Conservation (phyloP, 2,113 vertebrate genomes). For the Cephalopterus ornatus region DNA sequence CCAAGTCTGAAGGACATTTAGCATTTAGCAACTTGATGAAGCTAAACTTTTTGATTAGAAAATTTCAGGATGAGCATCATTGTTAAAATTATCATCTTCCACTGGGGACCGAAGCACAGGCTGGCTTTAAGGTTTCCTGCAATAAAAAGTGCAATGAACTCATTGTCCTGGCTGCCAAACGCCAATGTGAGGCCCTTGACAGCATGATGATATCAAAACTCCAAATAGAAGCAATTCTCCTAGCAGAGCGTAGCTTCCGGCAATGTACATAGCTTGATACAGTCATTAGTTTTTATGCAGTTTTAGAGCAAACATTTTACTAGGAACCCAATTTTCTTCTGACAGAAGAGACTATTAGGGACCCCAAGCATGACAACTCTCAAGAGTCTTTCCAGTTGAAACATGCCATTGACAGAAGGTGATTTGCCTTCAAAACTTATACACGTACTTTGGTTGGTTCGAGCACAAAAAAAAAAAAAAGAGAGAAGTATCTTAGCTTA, state of each 20-base stretch:
- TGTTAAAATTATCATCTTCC: constrained; percentile 38
- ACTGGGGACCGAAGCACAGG: not conserved
- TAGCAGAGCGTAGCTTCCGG: constrained; percentile 57
- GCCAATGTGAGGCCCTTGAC: constrained; percentile 26
- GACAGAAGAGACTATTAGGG: constrained; percentile 66
- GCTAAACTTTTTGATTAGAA: constrained; percentile 30
- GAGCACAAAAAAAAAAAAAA: not conserved
- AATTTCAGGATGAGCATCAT: constrained; percentile 21
- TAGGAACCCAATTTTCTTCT: constrained; percentile 73
- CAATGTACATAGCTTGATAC: constrained; percentile 63
- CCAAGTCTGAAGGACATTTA: constrained; percentile 29
- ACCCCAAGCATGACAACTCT: constrained; percentile 62
- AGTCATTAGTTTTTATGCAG: constrained; percentile 74
- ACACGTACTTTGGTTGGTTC: not conserved
- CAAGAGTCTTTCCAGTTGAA: constrained; percentile 46
- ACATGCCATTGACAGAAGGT: constrained; percentile 34
- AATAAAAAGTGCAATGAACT: constrained; percentile 34
- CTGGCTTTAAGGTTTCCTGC: constrained; percentile 18
- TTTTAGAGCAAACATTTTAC: constrained; percentile 74
- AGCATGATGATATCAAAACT: constrained; percentile 53
- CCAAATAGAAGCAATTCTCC: constrained; percentile 71
- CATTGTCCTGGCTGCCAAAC: constrained; percentile 39
- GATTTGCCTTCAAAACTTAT: not conserved
- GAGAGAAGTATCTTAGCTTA: not conserved
- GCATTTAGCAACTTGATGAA: not conserved